phyloP scores from a whole-genome alignment of 1,140 invertebrate genomes.

The Leptonema lineaticorne region DNA sequence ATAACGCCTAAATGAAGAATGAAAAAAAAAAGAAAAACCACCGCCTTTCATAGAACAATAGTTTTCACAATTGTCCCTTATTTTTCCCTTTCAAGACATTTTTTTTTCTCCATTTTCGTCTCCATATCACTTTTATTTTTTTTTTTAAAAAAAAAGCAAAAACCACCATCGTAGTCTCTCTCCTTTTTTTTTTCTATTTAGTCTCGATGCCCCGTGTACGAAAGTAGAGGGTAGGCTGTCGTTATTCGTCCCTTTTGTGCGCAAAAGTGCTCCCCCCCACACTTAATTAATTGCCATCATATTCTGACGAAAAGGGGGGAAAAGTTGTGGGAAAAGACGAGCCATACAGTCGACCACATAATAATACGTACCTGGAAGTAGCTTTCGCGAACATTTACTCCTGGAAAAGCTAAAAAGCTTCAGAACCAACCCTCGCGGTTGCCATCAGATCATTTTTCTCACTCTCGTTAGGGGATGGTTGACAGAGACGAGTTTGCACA shows the following conservation, averaged over 20 bases:
- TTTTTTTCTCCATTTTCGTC: too few species aligned
- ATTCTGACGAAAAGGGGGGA: conserved; percentile 20
- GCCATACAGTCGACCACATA: not conserved
- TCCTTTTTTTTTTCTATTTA: not conserved
- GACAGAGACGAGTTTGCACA: conserved; percentile 5
- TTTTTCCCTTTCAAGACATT: too few species aligned
- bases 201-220: too few species aligned
- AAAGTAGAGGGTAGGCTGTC: not conserved
- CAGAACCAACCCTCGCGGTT: too few species aligned
- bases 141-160: too few species aligned
- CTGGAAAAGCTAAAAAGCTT: conserved; percentile 19
- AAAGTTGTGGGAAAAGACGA: not conserved
- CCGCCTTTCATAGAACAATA: too few species aligned
- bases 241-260: conserved; percentile 6
- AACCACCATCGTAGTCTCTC: not conserved
- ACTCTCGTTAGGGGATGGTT: not conserved
- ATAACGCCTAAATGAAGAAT: too few species aligned
- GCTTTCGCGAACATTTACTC: conserved; percentile 10
- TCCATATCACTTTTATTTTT: too few species aligned
- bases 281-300: conserved; percentile 26
- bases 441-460: conserved; percentile 21
- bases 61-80: too few species aligned
- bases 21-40: too few species aligned
- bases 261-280: conserved; percentile 1
- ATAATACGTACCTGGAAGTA: conserved; percentile 3